A percentile compares a stretch with the other conserved stretches of the same genome.
Conservation (phyloP, 1,140 invertebrate genomes). For the Oreohelix idahoensis region DNA sequence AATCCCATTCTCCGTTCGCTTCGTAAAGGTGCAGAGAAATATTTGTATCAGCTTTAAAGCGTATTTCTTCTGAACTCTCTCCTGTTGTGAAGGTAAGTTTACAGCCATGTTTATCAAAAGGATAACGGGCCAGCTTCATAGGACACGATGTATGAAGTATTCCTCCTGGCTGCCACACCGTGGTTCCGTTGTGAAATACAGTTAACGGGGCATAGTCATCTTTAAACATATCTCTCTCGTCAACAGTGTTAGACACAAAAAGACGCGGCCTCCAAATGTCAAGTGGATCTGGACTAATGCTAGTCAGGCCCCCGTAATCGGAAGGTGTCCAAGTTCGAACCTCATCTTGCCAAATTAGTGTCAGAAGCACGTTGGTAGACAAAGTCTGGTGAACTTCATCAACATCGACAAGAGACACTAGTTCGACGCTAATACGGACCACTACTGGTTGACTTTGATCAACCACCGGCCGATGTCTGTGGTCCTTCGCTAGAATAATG, state of each 20-base stretch:
- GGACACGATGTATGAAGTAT: constrained; percentile 3
- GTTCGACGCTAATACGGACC: neutral
- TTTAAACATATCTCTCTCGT: constrained; percentile 8
- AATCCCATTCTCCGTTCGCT: constrained; percentile 18
- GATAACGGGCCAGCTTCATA: neutral
- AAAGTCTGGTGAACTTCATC: constrained; percentile 17
- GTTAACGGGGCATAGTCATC: constrained; percentile 20
- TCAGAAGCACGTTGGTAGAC: neutral
- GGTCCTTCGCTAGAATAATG: neutral
- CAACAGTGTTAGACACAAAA: constrained; percentile 18
- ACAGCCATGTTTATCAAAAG: constrained; percentile 22
- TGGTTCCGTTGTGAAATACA: neutral
- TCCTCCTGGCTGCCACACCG: constrained; percentile 13
- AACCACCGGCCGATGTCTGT: neutral
- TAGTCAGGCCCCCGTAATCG: neutral
- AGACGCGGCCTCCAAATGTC: constrained; percentile 18
- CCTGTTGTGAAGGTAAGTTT: neutral
- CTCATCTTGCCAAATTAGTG: constrained; percentile 19
- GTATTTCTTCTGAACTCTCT: neutral
- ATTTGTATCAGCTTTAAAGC: neutral
- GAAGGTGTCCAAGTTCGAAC: constrained; percentile 17
- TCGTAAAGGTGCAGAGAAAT: neutral
- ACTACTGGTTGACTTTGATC: constrained; percentile 3
- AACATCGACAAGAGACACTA: neutral
- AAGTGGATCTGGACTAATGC: neutral